Evolutionary conservation across 2,113 vertebrate species (phyloP), one percentile per base, ranked within the genome.

Genomic region (Poeciliopsis prolifica): DNA sequence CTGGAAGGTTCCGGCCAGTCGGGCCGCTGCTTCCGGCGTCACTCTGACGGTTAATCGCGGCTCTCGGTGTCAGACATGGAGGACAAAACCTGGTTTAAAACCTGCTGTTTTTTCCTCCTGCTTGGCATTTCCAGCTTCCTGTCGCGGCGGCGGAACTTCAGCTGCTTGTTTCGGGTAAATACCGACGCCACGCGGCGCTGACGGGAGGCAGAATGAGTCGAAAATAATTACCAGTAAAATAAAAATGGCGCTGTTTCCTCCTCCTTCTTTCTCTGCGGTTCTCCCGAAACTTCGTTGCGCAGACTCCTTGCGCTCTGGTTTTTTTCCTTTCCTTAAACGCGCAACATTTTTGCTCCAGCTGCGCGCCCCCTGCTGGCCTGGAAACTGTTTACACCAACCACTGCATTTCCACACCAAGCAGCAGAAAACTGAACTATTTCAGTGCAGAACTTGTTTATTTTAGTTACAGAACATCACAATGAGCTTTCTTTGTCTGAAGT

Each of bases 251-350:
- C 48, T 68, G 77, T 73, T 79, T 74, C 70, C 77, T 84, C 70
- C 77, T 84, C 82, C 84, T 87, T 76, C 80, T 88, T 85, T 88
- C 79, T 88, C 73, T 64, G 86, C 13, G 72, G 61, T 76, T 87
- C 84, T 88, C 88, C 88, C 86, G 88, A 92, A 92, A 92, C 61
- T 92, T 92, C 90, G 89, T 64, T 90, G 91, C 90, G 91, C 90
- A 91, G 83, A 83, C 87, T 86, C 86, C 28, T 28, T 28, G 28
- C 70, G 78, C 74, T 37, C 72, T 60, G 66, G 73, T 35, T 72
- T 51, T 81, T 75, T 72, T 61, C 4, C 24, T 14, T 78, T 24
- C 67, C 88, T 72, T 54, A 72, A 84, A 90, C 85, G 85, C 88
- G 89, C 86, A 83, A 88, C 77, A 75, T 84, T 86, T 81, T 62